These are phyloP conservation scores for Aurelia sp. DNA, from an alignment of 30 jellyfish, hydroid and myxozoan genomes.

Conservation along the genomic window DNA sequence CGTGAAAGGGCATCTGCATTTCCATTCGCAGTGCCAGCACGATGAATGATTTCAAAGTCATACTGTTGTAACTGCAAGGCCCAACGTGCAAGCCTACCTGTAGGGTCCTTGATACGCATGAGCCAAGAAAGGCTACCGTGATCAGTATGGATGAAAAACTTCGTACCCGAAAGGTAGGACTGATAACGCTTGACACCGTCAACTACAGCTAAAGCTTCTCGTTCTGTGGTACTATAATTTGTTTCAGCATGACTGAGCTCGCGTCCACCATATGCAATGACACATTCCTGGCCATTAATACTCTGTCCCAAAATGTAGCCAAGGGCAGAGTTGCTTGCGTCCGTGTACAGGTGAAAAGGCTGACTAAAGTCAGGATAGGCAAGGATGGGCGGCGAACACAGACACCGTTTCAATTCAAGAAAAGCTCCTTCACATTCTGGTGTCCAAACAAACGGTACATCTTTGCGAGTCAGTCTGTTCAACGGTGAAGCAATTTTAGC, in stretches of 20 bases:
- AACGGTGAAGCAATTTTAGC: conserved; percentile 4
- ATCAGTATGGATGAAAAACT: conserved; percentile 3
- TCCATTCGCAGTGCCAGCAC: conserved; percentile 40
- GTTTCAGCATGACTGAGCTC: conserved; percentile 37
- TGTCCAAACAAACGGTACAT: too few relatives aligned
- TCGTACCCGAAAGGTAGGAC: conserved; percentile 15
- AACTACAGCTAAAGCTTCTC: conserved; percentile 63
- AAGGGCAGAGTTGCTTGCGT: conserved; percentile 58
- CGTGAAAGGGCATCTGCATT: not conserved
- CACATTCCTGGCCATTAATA: conserved; percentile 25
- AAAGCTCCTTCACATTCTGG: conserved; percentile 27
- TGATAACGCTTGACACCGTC: conserved; percentile 59
- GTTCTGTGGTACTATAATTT: conserved; percentile 52
- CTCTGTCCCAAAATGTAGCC: conserved; percentile 54
- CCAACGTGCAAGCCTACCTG: conserved; percentile 70
- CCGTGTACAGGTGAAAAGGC: conserved; percentile 52
- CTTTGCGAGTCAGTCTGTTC: too few relatives aligned
- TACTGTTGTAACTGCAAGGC: conserved; percentile 43
- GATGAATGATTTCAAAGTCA: conserved; percentile 62
- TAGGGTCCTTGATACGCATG: conserved; percentile 44
- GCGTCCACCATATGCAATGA: conserved; percentile 54
- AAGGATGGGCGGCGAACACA: conserved; percentile 56
- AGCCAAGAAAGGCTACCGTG: conserved; percentile 48
- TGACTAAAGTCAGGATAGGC: conserved; percentile 40
- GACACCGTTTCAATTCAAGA: not conserved